These are phyloP conservation scores for Brassicogethes aeneus DNA, from an alignment of 2,888 invertebrate species.

Conservation along the genomic window DNA sequence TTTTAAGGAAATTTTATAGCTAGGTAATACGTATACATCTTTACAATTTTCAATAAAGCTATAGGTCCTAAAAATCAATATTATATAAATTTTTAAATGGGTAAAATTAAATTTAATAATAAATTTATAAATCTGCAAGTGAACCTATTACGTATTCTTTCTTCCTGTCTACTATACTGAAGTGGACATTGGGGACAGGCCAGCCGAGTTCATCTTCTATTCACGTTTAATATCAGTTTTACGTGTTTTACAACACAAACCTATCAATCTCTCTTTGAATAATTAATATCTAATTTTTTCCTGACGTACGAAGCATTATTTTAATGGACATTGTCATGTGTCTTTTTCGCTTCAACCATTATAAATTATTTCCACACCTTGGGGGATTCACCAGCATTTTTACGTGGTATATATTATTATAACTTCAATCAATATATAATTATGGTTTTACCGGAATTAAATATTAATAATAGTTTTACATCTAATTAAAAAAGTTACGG, in stretches of 20 bases:
- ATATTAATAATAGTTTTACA: too few relatives aligned
- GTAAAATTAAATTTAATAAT: too few relatives aligned
- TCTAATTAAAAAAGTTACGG: too few relatives aligned
- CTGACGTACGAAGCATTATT: slow-evolving; percentile 11
- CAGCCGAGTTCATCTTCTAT: slow-evolving; percentile 14
- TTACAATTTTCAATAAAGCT: too few relatives aligned
- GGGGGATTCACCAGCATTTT: neutral
- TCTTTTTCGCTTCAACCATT: slow-evolving; percentile 1
- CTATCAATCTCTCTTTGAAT: slow-evolving; percentile 26
- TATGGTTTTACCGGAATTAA: neutral
- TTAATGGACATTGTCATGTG: slow-evolving; percentile 12
- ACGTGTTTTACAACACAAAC: slow-evolving; percentile 23
- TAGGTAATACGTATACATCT: too few relatives aligned
- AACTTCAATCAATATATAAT: neutral
- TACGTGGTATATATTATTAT: neutral
- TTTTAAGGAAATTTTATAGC: too few relatives aligned
- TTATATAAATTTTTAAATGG: too few relatives aligned
- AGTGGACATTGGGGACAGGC: slow-evolving; percentile 3
- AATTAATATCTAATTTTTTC: slow-evolving; percentile 19
- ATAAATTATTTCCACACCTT: slow-evolving; percentile 7
- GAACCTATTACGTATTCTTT: too few relatives aligned
- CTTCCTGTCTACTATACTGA: too few relatives aligned
- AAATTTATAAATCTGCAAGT: too few relatives aligned
- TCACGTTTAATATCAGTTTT: slow-evolving; percentile 27
- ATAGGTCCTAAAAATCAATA: too few relatives aligned